Base-by-base conservation (phyloP, 2,888 invertebrate genomes). In the Xanthorhoe spadicearia region DNA sequence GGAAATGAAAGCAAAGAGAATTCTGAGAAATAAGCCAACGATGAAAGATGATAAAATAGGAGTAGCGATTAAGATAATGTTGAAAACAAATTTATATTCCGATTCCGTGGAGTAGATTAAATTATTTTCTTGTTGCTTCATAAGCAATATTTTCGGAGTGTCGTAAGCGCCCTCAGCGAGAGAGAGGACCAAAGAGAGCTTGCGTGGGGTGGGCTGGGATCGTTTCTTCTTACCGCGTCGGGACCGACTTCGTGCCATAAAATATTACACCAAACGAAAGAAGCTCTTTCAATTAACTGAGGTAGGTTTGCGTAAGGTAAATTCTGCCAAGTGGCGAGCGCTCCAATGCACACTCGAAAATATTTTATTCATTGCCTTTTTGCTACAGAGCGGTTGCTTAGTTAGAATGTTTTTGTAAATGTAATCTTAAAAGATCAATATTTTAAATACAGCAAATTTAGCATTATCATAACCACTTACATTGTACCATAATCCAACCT, bases 201-300 rank as follows among this genome's bases (percentile, higher is more conserved):
- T 80, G 81, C 83, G 79, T 80, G 81, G 72, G 83, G 80, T 76
- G 78, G 82, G 85, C 80, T 77, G 84, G 83, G 84, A 86, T 80
- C 82, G 82, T 81, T 82, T 80, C 77, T 78, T 80, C 77, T 81
- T 80, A 76, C 77, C 77, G 79, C 81, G 74, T 70, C 75, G 75
- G 75, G 75, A 74, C 78, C 77, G 82, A 82, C 82, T 81, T 81
- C 79, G 81, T 78, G 83, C 86, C 83, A 83, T 89, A 89, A 91
- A 92, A 90, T 91, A 92, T 89, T 88, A 88, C 86, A 83, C 85
- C 84, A 83, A 89, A 90, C 84, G 89, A 90, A 90, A 90, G 88
- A 88, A 89, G 89, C 88, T 87, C 88, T 91, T 91, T 91, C 88
- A 90, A 91, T 92, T 92, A 92, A 90, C 85, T 78, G 83, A 87